A percentile compares a stretch with the other conserved stretches of the same genome.
These are phyloP conservation scores for Dascyllus trimaculatus DNA, from an alignment of 2,113 vertebrate species.

Conservation along the genomic window DNA sequence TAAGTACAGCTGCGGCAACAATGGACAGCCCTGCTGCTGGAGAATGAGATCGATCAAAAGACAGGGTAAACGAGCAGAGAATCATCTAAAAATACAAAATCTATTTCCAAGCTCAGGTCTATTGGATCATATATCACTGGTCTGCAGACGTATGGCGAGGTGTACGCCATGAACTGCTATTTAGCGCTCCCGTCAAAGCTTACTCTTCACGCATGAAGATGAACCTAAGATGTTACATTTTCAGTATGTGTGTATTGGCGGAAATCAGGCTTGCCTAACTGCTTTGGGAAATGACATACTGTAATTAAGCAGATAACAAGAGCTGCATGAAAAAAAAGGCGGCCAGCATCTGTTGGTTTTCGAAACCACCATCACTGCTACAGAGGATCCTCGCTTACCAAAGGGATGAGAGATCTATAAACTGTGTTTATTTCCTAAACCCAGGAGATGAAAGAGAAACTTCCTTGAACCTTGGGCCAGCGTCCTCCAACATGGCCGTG, in stretches of 20 bases:
- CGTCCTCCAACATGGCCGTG: conserved; percentile 14
- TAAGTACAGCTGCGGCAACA: conserved; percentile 63
- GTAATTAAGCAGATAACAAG: conserved; percentile 41
- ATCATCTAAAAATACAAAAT: conserved; percentile 71
- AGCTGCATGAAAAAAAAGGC: conserved; percentile 16
- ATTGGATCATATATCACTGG: conserved; percentile 60
- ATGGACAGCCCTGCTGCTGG: conserved; percentile 41
- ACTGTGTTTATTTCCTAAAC: conserved; percentile 34
- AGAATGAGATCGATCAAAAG: conserved; percentile 68
- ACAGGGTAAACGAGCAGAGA: conserved; percentile 38
- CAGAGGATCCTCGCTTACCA: conserved; percentile 22
- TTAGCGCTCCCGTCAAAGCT: conserved; percentile 13
- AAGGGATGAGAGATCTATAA: conserved; percentile 23
- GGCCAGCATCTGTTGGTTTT: conserved; percentile 33
- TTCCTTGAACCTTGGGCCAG: conserved; percentile 21
- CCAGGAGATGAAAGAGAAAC: not conserved
- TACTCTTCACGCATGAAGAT: not conserved
- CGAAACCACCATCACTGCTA: conserved; percentile 20
- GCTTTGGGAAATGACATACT: conserved; percentile 24
- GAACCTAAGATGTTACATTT: conserved; percentile 14
- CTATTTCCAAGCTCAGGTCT: conserved; percentile 60
- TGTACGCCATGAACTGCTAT: conserved; percentile 18
- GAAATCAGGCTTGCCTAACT: conserved; percentile 27
- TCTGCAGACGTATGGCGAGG: conserved; percentile 9
- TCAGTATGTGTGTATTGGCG: conserved; percentile 3